Percentiles rank a stretch among this genome's conserved stretches.
Conservation (phyloP, 2,797 vertebrate species). For the Picus viridis region DNA sequence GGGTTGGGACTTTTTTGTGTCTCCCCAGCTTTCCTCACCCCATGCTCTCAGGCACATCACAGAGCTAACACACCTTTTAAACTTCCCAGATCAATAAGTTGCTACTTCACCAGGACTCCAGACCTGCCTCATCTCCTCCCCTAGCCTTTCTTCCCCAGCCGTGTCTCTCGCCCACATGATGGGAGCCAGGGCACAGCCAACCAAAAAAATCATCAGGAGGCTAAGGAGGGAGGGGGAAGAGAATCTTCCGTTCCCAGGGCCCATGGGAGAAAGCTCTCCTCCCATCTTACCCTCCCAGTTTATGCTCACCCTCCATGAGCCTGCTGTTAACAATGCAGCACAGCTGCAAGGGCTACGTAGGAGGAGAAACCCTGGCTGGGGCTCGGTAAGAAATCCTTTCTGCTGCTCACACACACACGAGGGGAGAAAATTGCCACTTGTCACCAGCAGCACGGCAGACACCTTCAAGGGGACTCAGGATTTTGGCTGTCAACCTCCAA, state of each 20-base stretch:
- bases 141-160: neutral
- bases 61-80: neutral
- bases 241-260: neutral
- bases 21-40: neutral
- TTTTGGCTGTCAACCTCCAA: neutral
- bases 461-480: accelerated
- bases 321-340: neutral
- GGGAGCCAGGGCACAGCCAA: neutral
- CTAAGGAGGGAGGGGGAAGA: neutral
- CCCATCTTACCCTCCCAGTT: neutral
- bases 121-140: neutral
- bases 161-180: accelerated
- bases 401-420: neutral
- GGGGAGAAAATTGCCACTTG: neutral
- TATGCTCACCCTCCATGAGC: neutral
- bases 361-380: neutral
- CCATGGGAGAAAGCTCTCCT: neutral
- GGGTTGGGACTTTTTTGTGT: neutral
- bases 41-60: neutral
- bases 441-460: neutral
- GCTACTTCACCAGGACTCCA: neutral
- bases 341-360: neutral
- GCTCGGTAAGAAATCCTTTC: neutral
- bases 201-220: neutral
- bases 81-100: neutral